Percentiles rank a stretch among this genome's conserved stretches.
Conservation (phyloP, 2,113 vertebrate species). For the Leptobrachium leishanense region DNA sequence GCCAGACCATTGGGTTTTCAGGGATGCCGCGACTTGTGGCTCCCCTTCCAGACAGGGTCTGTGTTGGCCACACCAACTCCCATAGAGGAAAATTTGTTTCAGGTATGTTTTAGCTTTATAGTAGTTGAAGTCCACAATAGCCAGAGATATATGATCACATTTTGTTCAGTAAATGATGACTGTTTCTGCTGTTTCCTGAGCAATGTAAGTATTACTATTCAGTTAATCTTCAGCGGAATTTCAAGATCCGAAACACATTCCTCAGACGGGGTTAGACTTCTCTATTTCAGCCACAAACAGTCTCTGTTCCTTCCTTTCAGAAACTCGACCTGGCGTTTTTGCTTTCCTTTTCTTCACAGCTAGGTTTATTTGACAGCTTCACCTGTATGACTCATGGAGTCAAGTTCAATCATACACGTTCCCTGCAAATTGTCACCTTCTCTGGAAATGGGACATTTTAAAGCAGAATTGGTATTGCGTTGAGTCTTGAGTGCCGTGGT, state of each 20-base stretch:
- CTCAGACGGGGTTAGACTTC: conserved; percentile 39
- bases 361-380: background rate
- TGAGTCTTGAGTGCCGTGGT: too few relatives aligned
- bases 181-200: conserved; percentile 49
- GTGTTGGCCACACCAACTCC: too few relatives aligned
- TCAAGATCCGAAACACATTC: conserved; percentile 34
- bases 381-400: conserved; percentile 36
- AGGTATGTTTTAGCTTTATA: too few relatives aligned
- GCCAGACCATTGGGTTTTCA: too few relatives aligned
- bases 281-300: conserved; percentile 49
- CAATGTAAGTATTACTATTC: conserved; percentile 29
- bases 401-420: background rate
- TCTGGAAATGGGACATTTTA: too few relatives aligned
- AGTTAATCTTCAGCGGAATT: conserved; percentile 40
- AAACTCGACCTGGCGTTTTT: conserved; percentile 29
- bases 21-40: too few relatives aligned
- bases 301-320: conserved; percentile 39
- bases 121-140: too few relatives aligned
- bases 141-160: too few relatives aligned
- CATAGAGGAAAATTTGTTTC: too few relatives aligned
- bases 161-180: conserved; percentile 19
- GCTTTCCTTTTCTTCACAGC: conserved; percentile 28
- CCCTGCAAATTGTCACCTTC: too few relatives aligned
- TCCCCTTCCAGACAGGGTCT: too few relatives aligned
- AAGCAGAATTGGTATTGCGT: too few relatives aligned